Percentiles rank a stretch among this genome's conserved stretches.
Evolutionary conservation across 2,888 invertebrate species (phyloP).

Genomic region (Esperia sulphurella): DNA sequence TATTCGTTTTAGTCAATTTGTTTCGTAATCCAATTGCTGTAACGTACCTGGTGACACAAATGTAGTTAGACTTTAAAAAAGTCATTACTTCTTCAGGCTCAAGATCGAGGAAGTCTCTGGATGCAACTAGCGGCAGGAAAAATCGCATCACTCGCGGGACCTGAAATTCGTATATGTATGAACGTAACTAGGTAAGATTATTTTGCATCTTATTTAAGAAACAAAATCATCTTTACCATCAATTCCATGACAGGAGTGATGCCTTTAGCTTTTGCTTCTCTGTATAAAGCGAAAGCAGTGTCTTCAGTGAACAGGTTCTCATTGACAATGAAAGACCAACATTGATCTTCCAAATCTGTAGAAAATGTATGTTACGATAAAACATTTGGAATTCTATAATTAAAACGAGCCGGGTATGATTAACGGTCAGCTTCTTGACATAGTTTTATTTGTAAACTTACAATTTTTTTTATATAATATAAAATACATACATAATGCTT

Average conservation of each 20-base stretch:
- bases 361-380: constrained; percentile 1
- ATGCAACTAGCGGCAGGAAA: constrained; percentile 87
- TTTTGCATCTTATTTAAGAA: neutral
- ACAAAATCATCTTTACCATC: constrained; percentile 70
- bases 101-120: constrained; percentile 84
- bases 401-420: too few species aligned
- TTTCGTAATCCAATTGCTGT: too few species aligned
- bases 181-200: neutral
- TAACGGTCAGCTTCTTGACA: too few species aligned
- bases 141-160: constrained; percentile 86
- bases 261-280: constrained; percentile 77
- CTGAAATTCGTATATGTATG: constrained; percentile 25
- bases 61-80: constrained; percentile 85
- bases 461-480: too few species aligned
- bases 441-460: too few species aligned
- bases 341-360: constrained; percentile 85
- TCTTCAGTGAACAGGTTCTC: constrained; percentile 85
- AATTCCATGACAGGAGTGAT: constrained; percentile 83
- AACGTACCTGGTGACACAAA: constrained; percentile 87
- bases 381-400: too few species aligned
- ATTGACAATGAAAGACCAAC: constrained; percentile 87
- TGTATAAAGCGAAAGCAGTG: constrained; percentile 84
- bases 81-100: constrained; percentile 82
- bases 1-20: too few species aligned
- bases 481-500: too few species aligned